A percentile compares a stretch with the other conserved stretches of the same genome.
phyloP scores from a whole-genome alignment of 2,888 invertebrate genomes.

The Agapostemon virescens region DNA sequence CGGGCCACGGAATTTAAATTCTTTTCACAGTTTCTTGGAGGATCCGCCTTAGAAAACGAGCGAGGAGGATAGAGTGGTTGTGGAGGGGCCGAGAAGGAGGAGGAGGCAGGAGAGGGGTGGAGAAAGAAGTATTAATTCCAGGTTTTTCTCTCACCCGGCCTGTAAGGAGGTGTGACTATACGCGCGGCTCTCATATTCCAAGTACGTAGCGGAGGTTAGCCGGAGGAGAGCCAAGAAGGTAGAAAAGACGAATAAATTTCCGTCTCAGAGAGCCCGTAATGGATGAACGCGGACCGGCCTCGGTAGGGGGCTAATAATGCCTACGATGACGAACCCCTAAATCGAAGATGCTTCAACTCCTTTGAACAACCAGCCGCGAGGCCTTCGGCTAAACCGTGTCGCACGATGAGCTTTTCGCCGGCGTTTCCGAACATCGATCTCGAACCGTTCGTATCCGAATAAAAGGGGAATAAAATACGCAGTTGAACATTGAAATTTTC shows the following conservation, averaged over 20 bases:
- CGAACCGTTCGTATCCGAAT: neutral
- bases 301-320: slow-evolving; percentile 54
- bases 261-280: slow-evolving; percentile 59
- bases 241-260: slow-evolving; percentile 67
- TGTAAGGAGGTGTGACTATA: slow-evolving; percentile 67
- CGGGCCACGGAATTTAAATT: slow-evolving; percentile 67
- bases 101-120: neutral
- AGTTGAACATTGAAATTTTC: neutral
- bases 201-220: slow-evolving; percentile 51
- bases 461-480: neutral
- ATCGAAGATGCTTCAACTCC: slow-evolving; percentile 35
- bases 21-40: slow-evolving; percentile 63
- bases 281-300: slow-evolving; percentile 57
- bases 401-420: neutral
- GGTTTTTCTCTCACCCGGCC: slow-evolving; percentile 58
- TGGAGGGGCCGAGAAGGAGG: neutral
- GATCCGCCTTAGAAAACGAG: slow-evolving; percentile 62
- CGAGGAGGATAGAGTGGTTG: slow-evolving; percentile 35
- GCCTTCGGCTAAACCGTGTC: neutral
- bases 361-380: neutral
- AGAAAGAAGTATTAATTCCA: slow-evolving; percentile 68
- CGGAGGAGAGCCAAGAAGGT: slow-evolving; percentile 43
- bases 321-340: slow-evolving; percentile 60
- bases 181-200: slow-evolving; percentile 63
- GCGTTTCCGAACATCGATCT: neutral